Evolutionary conservation across 2,888 invertebrate species (phyloP).

Genomic region (Microchrysa polita): DNA sequence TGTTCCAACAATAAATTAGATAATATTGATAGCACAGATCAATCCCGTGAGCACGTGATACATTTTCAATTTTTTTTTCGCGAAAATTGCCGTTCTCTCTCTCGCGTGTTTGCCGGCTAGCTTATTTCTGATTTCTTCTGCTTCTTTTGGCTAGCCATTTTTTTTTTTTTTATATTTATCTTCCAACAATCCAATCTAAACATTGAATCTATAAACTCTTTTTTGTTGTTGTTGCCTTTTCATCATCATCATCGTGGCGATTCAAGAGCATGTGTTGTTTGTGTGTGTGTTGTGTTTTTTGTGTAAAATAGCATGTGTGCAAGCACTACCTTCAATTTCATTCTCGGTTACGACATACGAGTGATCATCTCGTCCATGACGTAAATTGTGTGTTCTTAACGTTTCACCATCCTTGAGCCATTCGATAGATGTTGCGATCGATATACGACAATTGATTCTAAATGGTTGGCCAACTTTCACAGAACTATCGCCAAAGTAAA

Average conservation of each 20-base stretch:
- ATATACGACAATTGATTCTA: constrained; percentile 62
- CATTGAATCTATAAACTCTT: background rate
- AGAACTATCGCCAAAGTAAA: constrained; percentile 61
- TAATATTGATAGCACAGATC: no score
- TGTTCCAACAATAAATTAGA: no score
- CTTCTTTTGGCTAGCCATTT: no score
- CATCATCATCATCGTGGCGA: no score
- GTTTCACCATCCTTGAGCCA: constrained; percentile 63
- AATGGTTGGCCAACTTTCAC: constrained; percentile 62
- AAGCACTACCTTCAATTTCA: constrained; percentile 61
- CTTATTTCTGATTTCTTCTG: no score
- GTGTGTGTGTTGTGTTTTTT: no score
- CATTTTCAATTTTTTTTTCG: no score
- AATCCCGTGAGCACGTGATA: no score
- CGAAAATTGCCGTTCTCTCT: no score
- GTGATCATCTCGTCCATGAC: constrained; percentile 63
- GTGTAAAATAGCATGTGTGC: no score
- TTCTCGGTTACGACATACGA: constrained; percentile 60
- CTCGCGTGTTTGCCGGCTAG: no score
- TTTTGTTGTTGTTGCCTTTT: constrained; percentile 9
- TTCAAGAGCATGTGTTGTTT: no score
- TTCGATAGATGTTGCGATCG: constrained; percentile 61
- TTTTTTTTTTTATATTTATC: constrained; percentile 1
- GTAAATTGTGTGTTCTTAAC: constrained; percentile 62
- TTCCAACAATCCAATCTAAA: constrained; percentile 38